Conservation (phyloP, 2,888 invertebrate genomes). For the Pilophorus perplexus region DNA sequence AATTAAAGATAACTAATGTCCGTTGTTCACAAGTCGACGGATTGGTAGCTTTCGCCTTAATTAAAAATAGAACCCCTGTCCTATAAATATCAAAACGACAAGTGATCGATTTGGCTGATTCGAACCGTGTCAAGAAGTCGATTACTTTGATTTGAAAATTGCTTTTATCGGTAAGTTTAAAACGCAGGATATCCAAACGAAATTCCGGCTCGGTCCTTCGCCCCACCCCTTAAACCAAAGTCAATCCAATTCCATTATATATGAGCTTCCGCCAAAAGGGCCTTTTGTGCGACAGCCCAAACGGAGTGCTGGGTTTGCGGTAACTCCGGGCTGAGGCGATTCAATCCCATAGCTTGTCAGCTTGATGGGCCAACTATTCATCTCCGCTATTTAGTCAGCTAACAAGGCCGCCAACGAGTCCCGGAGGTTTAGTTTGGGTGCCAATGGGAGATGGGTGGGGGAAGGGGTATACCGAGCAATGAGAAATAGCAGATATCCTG, state of each 20-base stretch:
- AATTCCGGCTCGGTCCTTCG: too few species aligned
- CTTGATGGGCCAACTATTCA: conserved; percentile 25
- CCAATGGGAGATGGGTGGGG: neutral
- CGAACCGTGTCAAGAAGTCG: too few species aligned
- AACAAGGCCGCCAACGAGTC: neutral
- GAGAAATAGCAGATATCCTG: too few species aligned
- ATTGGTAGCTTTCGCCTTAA: too few species aligned
- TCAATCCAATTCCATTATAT: conserved; percentile 21
- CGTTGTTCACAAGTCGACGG: too few species aligned
- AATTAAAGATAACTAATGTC: too few species aligned
- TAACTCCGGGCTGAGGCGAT: conserved; percentile 4
- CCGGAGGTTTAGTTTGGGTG: neutral
- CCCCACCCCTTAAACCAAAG: conserved; percentile 1
- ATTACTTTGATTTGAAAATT: too few species aligned
- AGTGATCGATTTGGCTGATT: too few species aligned
- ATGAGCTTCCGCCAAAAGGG: conserved; percentile 20
- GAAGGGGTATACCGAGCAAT: too few species aligned
- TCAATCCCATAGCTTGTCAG: conserved; percentile 22
- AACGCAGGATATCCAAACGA: neutral
- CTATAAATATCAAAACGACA: too few species aligned
- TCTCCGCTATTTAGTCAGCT: conserved; percentile 21
- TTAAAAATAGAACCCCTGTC: too few species aligned
- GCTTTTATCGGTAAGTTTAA: too few species aligned
- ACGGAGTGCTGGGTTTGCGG: conserved; percentile 9
- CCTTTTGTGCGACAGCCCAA: conserved; percentile 5